These are phyloP conservation scores for Cephalopachus bancanus DNA, from an alignment of 2,797 vertebrate genomes.

Conservation along the genomic window DNA sequence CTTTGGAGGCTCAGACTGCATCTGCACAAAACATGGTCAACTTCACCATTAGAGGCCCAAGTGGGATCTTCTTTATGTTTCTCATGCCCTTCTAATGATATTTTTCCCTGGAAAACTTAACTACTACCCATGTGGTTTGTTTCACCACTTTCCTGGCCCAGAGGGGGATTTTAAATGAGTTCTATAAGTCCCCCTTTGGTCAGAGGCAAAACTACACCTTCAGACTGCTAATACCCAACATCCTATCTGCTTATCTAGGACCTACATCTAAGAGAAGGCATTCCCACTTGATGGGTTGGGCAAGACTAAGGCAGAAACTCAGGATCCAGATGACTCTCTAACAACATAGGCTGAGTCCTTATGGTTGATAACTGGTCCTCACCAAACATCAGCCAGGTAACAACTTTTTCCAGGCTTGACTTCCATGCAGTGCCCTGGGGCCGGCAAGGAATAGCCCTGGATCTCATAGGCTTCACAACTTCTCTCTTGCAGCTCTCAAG, in stretches of 20 bases:
- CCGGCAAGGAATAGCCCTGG: neutral
- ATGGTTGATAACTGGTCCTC: neutral
- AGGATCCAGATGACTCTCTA: neutral
- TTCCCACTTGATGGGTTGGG: neutral
- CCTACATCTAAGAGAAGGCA: neutral
- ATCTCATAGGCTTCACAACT: neutral
- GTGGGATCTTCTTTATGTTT: neutral
- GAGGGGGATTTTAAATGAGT: neutral
- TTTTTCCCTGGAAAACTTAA: neutral
- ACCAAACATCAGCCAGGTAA: neutral
- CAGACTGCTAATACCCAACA: neutral
- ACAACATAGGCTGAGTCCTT: neutral
- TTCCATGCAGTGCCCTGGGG: neutral
- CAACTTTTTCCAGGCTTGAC: neutral
- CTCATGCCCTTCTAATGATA: neutral
- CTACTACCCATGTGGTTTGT: fast-evolving
- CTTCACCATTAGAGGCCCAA: neutral
- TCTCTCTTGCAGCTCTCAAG: neutral
- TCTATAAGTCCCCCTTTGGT: neutral
- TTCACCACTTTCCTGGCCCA: neutral
- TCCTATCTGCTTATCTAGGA: neutral
- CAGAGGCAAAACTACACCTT: neutral
- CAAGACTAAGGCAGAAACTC: neutral
- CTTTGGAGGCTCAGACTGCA: neutral
- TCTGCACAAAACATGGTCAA: neutral